Base-by-base conservation (phyloP, 1,140 invertebrate species). In the Caenorhabditis tropicalis region DNA sequence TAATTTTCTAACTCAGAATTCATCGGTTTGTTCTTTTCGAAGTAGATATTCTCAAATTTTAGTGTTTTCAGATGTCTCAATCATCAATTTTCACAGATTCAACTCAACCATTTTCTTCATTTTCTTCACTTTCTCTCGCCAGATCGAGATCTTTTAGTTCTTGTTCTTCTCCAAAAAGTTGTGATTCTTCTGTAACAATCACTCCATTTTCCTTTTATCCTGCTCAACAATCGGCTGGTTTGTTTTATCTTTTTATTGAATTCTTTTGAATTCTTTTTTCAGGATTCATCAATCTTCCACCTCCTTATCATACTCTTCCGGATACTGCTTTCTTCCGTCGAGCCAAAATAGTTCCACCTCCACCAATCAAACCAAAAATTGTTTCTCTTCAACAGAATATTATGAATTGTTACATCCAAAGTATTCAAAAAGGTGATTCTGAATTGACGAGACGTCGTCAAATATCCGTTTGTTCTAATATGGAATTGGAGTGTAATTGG, bases 401-500 rank as follows among this genome's bases (percentile, higher is more conserved):
- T n/a, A 70, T 70, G 60, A 24, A 70, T 70, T 70, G 60, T 19
- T 70, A 70, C 21, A 70, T 70, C 24, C 36, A 36, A 5, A 70
- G 60, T n/a, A 70, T 70, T n/a, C 29, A 19, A 39, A 70, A 70
- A 70, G 60, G 60, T 4, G 60, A 70, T 70, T 70, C 60, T 70
- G 31, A 70, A 70, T 36, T 70, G 0, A 10, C 15, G 5, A 36
- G 33, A 70, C 31, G 31, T 19, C 60, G 60, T 21, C 60, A 36
- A n/a, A 16, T 36, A n/a, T 70, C 60, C 7, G 7, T 70, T n/a
- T 21, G 29, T 70, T 70, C 60, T 4, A 36, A 36, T 9, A 70
- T 70, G 60, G 60, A 70, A 12, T 36, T 70, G 60, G 60, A 70
- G 60, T 70, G 31, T n/a, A 70, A 70, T 70, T 70, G 60, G 60